phyloP scores from a whole-genome alignment of 2,888 invertebrate species.

The Stenolophus ochropezus region DNA sequence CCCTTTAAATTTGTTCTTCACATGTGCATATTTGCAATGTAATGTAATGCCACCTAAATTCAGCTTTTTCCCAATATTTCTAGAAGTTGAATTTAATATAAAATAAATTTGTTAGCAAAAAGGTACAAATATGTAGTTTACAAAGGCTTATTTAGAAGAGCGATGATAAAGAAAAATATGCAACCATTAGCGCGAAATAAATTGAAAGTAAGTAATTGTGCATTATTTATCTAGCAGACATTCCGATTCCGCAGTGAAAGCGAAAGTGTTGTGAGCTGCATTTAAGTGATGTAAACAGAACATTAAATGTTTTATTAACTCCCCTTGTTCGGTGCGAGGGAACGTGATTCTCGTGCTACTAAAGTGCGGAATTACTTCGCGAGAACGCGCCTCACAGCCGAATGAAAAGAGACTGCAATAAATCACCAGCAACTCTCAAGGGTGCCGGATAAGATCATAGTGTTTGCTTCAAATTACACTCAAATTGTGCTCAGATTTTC shows the following conservation, averaged over 20 bases:
- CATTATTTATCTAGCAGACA: background rate
- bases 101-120: too few relatives aligned
- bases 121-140: too few relatives aligned
- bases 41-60: too few relatives aligned
- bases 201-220: background rate
- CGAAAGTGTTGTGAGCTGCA: background rate
- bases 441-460: background rate
- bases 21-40: too few relatives aligned
- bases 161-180: too few relatives aligned
- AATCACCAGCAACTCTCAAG: background rate
- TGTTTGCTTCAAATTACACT: background rate
- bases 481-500: background rate
- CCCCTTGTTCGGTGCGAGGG: background rate
- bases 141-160: too few relatives aligned
- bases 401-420: background rate
- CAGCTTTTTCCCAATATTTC: too few relatives aligned
- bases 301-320: background rate
- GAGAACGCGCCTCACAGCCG: background rate
- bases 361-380: background rate
- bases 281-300: background rate
- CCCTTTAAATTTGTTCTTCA: too few relatives aligned
- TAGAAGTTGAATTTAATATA: too few relatives aligned
- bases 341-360: background rate
- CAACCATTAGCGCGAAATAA: too few relatives aligned
- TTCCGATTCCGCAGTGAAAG: background rate